These are phyloP conservation scores for Rhadinocentrus ornatus DNA, from an alignment of 2,797 vertebrate species.

Conservation along the genomic window DNA sequence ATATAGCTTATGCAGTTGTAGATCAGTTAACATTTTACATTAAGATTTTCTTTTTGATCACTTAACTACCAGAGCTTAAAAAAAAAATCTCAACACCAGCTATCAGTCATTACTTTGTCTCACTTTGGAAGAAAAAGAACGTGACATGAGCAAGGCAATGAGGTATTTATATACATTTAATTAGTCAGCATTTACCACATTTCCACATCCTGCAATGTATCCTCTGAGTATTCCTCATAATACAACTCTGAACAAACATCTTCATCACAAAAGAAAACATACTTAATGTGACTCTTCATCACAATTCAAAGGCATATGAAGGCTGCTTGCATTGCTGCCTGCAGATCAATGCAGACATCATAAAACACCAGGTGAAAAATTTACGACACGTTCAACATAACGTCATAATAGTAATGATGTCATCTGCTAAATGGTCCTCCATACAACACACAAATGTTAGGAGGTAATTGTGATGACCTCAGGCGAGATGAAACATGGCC, in stretches of 20 bases:
- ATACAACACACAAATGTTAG: constrained; percentile 23
- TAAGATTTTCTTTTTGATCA: too few relatives aligned
- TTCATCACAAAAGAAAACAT: background rate
- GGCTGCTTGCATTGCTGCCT: background rate
- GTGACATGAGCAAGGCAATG: background rate
- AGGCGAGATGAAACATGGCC: constrained; percentile 28
- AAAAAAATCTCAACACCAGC: background rate
- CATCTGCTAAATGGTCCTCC: constrained; percentile 50
- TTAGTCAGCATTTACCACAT: background rate
- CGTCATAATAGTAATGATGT: constrained; percentile 47
- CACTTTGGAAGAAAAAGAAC: background rate
- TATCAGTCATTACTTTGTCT: background rate
- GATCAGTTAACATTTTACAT: too few relatives aligned
- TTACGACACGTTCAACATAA: constrained; percentile 12
- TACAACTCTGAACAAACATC: background rate
- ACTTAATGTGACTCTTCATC: background rate
- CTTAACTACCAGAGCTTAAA: too few relatives aligned
- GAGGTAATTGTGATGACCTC: constrained; percentile 42
- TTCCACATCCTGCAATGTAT: background rate
- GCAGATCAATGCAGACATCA: constrained; percentile 4
- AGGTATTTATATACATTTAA: background rate
- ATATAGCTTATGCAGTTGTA: too few relatives aligned
- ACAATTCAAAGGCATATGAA: background rate
- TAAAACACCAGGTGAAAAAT: constrained; percentile 34
- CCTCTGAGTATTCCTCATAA: background rate